These are phyloP conservation scores for Serranus cabrilla DNA, from an alignment of 2,797 vertebrate genomes.

Conservation along the genomic window DNA sequence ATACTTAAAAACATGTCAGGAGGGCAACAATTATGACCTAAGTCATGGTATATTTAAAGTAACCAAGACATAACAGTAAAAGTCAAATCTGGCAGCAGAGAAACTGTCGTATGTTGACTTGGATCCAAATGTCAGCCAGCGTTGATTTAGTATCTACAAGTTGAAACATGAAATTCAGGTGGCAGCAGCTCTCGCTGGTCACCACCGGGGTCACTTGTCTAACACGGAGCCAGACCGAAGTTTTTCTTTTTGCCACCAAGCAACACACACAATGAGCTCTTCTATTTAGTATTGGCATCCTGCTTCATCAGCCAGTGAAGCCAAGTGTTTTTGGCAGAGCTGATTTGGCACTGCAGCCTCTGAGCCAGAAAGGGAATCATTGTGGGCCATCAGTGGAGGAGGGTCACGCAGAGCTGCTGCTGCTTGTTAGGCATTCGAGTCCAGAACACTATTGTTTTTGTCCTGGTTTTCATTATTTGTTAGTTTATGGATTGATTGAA, in stretches of 20 bases:
- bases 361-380: conserved; percentile 72
- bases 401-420: conserved; percentile 62
- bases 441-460: conserved; percentile 62
- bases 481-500: conserved; percentile 26
- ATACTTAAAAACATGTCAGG: too few species aligned
- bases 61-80: neutral
- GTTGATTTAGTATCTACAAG: conserved; percentile 28
- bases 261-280: conserved; percentile 79
- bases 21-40: too few species aligned
- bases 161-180: conserved; percentile 53
- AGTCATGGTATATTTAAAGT: neutral
- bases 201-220: conserved; percentile 60
- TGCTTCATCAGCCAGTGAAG: conserved; percentile 69
- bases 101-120: conserved; percentile 25
- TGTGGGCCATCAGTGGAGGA: conserved; percentile 69
- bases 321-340: conserved; percentile 83
- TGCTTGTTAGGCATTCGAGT: conserved; percentile 58
- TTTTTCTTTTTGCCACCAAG: conserved; percentile 76
- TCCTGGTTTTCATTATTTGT: conserved; percentile 39
- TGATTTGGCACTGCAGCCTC: conserved; percentile 60
- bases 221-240: conserved; percentile 58
- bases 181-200: conserved; percentile 46
- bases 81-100: neutral
- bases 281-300: conserved; percentile 78
- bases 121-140: conserved; percentile 25